Percentiles rank a stretch among this genome's conserved stretches.
Evolutionary conservation across 2,113 vertebrate genomes (phyloP).

Genomic region (Aphyosemion australe): DNA sequence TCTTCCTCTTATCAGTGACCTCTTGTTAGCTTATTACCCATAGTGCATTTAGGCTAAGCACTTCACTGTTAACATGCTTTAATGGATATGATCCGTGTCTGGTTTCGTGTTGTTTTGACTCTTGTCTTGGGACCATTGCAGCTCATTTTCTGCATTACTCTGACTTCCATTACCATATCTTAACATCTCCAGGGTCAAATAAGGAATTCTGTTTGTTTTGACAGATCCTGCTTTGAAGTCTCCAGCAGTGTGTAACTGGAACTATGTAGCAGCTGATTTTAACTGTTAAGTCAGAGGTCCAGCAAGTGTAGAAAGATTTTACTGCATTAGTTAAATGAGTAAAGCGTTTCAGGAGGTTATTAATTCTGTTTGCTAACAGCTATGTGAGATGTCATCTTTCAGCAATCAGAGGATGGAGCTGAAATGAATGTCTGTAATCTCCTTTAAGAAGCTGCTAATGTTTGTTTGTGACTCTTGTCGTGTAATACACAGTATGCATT

Average conservation of each 20-base stretch:
- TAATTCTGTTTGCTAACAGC: slow-evolving; percentile 2
- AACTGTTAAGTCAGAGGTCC: too few species aligned
- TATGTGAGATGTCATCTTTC: not conserved
- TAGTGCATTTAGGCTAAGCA: slow-evolving; percentile 28
- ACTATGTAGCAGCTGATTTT: too few species aligned
- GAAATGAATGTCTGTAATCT: slow-evolving; percentile 14
- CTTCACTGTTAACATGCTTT: slow-evolving; percentile 28
- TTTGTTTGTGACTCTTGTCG: slow-evolving; percentile 36
- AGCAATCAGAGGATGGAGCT: slow-evolving; percentile 2
- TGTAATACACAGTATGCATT: slow-evolving; percentile 50
- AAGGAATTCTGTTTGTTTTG: not conserved
- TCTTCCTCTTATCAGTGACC: slow-evolving; percentile 6
- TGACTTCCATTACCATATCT: not conserved
- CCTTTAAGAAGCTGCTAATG: slow-evolving; percentile 18
- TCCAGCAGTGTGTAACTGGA: not conserved
- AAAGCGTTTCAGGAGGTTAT: not conserved
- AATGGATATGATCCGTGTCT: slow-evolving; percentile 6
- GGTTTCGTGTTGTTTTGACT: not conserved
- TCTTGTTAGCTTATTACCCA: slow-evolving; percentile 16
- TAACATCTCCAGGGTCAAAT: not conserved
- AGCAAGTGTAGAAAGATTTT: too few species aligned
- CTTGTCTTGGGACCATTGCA: not conserved
- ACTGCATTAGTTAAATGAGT: too few species aligned
- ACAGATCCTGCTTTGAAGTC: not conserved
- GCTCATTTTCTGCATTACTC: slow-evolving; percentile 18